Conservation (phyloP, 2,888 invertebrate genomes). For the Tipula unca region DNA sequence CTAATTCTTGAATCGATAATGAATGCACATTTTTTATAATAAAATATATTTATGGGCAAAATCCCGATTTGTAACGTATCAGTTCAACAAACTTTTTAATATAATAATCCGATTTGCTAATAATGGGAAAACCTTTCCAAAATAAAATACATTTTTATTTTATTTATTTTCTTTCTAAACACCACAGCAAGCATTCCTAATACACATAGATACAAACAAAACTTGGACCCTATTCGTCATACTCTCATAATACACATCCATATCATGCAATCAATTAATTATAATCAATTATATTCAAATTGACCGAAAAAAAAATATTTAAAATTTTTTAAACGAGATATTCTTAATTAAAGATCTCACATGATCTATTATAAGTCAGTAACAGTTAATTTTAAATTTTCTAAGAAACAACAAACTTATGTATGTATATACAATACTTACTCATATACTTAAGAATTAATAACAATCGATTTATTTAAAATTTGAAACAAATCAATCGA, state of each 20-base stretch:
- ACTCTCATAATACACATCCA: not conserved
- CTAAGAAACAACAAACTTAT: not conserved
- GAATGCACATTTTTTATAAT: not conserved
- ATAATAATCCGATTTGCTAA: not conserved
- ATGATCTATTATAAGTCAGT: not conserved
- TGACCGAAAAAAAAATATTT: conserved; percentile 14
- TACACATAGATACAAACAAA: not conserved
- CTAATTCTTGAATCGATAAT: conserved; percentile 3
- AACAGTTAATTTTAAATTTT: conserved; percentile 14
- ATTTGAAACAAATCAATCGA: not conserved
- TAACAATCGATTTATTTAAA: not conserved
- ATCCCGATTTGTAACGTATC: not conserved
- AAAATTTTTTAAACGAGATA: not conserved
- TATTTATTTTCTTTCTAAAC: no score
- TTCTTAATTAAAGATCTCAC: conserved; percentile 8
- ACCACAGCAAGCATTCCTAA: not conserved
- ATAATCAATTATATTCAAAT: not conserved
- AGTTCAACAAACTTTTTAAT: not conserved
- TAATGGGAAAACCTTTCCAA: not conserved
- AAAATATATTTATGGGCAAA: not conserved
- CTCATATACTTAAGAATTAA: not conserved
- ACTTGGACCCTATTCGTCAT: not conserved
- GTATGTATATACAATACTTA: no score
- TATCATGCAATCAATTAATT: not conserved
- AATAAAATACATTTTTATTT: not conserved